These are phyloP conservation scores for Caenorhabditis panamensis DNA, from an alignment of 2,888 invertebrate genomes.

Conservation along the genomic window DNA sequence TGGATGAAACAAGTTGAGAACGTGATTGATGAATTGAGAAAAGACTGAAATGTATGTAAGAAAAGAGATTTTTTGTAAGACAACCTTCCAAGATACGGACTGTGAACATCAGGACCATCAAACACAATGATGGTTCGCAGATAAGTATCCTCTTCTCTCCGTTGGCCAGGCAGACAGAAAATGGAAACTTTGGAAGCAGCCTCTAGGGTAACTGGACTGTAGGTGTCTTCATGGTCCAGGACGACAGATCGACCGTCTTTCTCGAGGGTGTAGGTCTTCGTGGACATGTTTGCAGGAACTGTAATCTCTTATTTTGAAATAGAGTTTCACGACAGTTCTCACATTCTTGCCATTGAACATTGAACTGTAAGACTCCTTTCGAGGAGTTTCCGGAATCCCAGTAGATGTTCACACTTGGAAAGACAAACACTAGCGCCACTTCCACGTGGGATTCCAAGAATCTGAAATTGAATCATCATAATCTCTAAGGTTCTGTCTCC, in stretches of 20 bases:
- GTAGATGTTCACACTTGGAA: conserved; percentile 23
- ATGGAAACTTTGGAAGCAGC: conserved; percentile 40
- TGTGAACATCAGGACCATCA: conserved; percentile 35
- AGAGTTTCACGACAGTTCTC: too few species aligned
- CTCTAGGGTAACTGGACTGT: conserved; percentile 28
- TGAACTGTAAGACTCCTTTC: conserved; percentile 26
- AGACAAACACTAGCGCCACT: conserved; percentile 36
- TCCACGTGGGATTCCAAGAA: conserved; percentile 14
- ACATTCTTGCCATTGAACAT: conserved; percentile 46
- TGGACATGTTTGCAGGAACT: conserved; percentile 36
- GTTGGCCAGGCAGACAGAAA: conserved; percentile 30
- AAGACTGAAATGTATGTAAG: conserved; percentile 31
- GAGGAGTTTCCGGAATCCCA: conserved; percentile 36
- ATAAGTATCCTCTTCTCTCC: conserved; percentile 36
- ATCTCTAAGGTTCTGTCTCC: background rate
- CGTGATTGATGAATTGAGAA: conserved; percentile 26
- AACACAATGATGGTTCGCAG: conserved; percentile 34
- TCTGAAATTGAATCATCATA: conserved; percentile 1
- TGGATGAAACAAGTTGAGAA: conserved; percentile 24
- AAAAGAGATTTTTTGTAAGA: background rate
- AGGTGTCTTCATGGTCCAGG: conserved; percentile 42
- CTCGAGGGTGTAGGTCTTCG: conserved; percentile 24
- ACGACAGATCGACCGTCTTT: conserved; percentile 19
- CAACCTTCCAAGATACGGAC: conserved; percentile 39
- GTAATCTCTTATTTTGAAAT: too few species aligned